Evolutionary conservation across 2,113 vertebrate genomes (phyloP).

Genomic region (Dolichallabes microphthalmus): DNA sequence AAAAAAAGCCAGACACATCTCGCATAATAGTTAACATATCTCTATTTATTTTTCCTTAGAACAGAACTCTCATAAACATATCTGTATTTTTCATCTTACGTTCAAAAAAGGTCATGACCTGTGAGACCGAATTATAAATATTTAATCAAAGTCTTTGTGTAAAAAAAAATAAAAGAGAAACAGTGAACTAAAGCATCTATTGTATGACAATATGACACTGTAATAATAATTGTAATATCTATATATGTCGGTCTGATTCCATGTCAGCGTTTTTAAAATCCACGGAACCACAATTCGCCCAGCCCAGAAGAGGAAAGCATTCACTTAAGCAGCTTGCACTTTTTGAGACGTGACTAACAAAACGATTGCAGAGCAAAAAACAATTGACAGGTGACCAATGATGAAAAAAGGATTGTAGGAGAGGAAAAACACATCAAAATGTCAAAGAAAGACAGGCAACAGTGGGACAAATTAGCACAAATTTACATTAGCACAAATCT

Average conservation of each 20-base stretch:
- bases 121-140: slow-evolving; percentile 77
- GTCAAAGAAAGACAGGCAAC: slow-evolving; percentile 60
- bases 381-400: slow-evolving; percentile 16
- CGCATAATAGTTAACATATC: slow-evolving; percentile 72
- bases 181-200: slow-evolving; percentile 77
- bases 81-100: slow-evolving; percentile 70
- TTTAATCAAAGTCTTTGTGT: slow-evolving; percentile 76
- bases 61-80: slow-evolving; percentile 78
- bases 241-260: slow-evolving; percentile 68
- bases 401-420: neutral
- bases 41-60: slow-evolving; percentile 78
- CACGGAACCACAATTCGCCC: slow-evolving; percentile 25
- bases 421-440: slow-evolving; percentile 15
- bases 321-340: slow-evolving; percentile 36
- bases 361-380: slow-evolving; percentile 26
- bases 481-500: slow-evolving; percentile 37
- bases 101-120: slow-evolving; percentile 77
- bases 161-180: slow-evolving; percentile 73
- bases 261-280: slow-evolving; percentile 32
- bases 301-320: slow-evolving; percentile 46
- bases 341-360: slow-evolving; percentile 43
- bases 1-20: slow-evolving; percentile 61
- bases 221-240: slow-evolving; percentile 65
- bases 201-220: slow-evolving; percentile 76
- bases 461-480: slow-evolving; percentile 34